Evolutionary conservation across 2,888 invertebrate species (phyloP).

Genomic region (Oegoconia quadripuncta): DNA sequence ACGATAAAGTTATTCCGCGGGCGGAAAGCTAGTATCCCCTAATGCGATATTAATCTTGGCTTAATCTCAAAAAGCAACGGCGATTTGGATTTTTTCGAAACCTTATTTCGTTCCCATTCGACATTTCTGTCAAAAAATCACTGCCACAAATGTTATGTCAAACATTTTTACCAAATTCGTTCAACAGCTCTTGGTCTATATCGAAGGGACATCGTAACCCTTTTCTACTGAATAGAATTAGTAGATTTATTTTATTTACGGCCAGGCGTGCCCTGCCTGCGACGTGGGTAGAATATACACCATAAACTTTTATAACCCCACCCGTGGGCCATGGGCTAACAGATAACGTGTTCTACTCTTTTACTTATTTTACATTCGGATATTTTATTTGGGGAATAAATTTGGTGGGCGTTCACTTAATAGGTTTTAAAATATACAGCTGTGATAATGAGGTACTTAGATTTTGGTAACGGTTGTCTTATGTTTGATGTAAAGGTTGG

Average conservation of each 20-base stretch:
- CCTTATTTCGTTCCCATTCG: no score
- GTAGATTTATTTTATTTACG: constrained; percentile 45
- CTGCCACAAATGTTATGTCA: no score
- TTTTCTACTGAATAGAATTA: constrained; percentile 38
- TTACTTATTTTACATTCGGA: constrained; percentile 31
- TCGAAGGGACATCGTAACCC: constrained; percentile 33
- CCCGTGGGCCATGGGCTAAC: constrained; percentile 23
- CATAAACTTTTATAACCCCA: constrained; percentile 52
- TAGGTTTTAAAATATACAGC: constrained; percentile 9
- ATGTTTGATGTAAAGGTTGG: no score
- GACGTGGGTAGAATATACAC: constrained; percentile 46
- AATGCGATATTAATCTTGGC: no score
- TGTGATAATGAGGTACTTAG: constrained; percentile 11
- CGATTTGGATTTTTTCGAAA: no score
- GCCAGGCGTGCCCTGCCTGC: constrained; percentile 22
- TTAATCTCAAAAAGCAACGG: no score
- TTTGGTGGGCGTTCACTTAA: constrained; percentile 21
- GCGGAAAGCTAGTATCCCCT: no score
- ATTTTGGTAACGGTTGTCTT: no score
- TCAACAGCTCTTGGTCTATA: constrained; percentile 11
- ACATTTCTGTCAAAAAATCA: no score
- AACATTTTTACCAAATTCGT: no score
- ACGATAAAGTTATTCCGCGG: no score
- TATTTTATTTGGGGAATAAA: constrained; percentile 22
- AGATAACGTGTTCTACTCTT: constrained; percentile 38